Conservation (phyloP, 2,797 vertebrate species). For the Ara ararauna region DNA sequence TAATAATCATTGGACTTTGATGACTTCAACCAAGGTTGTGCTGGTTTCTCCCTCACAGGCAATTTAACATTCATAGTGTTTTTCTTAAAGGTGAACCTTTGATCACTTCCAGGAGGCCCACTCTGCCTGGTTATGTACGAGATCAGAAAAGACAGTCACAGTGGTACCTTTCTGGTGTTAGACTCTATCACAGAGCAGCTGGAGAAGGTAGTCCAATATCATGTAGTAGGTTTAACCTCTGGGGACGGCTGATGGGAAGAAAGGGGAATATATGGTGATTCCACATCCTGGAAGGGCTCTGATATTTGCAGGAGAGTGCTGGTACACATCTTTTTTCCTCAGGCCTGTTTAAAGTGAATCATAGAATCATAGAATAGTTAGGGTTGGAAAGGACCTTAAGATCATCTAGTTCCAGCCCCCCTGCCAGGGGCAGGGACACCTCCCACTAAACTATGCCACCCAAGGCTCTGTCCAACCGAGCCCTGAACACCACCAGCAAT, state of each 20-base stretch:
- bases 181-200: neutral
- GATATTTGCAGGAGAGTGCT: neutral
- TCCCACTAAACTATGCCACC: too few species aligned
- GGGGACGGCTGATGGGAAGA: neutral
- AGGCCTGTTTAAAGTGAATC: neutral
- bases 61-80: neutral
- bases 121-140: neutral
- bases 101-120: neutral
- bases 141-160: neutral
- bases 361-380: too few species aligned
- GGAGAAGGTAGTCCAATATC: neutral
- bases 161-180: neutral
- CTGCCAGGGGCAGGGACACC: too few species aligned
- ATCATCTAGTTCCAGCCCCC: too few species aligned
- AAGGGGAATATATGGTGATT: neutral
- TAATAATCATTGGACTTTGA: neutral
- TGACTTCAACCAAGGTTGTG: neutral
- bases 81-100: neutral
- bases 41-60: neutral
- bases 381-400: too few species aligned
- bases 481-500: too few species aligned
- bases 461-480: too few species aligned
- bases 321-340: neutral
- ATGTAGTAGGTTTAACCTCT: neutral
- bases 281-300: neutral